phyloP scores from a whole-genome alignment of 1,140 invertebrate species.

The Aphelinus atriplicis region DNA sequence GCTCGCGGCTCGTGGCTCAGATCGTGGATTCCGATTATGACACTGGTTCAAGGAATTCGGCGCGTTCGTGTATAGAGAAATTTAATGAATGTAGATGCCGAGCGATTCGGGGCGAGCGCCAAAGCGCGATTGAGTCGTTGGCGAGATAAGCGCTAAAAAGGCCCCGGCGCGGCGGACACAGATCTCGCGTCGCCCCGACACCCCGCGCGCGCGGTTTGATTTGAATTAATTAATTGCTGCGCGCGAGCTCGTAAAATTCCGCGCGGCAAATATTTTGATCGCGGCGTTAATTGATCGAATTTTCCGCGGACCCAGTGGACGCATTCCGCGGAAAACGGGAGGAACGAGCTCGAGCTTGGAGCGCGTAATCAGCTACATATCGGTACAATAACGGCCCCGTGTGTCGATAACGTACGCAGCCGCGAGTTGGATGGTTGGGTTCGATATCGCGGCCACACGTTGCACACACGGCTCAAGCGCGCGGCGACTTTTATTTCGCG shows the following conservation, averaged over 20 bases:
- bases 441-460: too few species aligned
- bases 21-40: constrained; percentile 35
- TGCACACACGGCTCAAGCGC: too few species aligned
- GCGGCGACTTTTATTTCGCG: too few species aligned
- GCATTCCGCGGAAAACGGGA: too few species aligned
- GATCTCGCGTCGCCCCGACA: neutral
- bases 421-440: too few species aligned
- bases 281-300: constrained; percentile 19
- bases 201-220: neutral
- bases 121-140: constrained; percentile 23
- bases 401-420: too few species aligned
- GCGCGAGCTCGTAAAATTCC: neutral
- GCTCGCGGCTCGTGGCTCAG: neutral
- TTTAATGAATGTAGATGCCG: constrained; percentile 38
- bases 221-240: constrained; percentile 28
- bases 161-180: too few species aligned
- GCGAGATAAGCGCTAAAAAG: neutral
- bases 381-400: too few species aligned
- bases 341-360: too few species aligned
- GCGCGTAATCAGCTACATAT: too few species aligned
- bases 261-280: constrained; percentile 33
- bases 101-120: constrained; percentile 11
- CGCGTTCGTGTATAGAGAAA: constrained; percentile 16
- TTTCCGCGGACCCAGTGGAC: neutral
- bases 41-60: constrained; percentile 27